Conservation (phyloP, 1,140 invertebrate genomes). For the Rhizoglyphus robini region DNA sequence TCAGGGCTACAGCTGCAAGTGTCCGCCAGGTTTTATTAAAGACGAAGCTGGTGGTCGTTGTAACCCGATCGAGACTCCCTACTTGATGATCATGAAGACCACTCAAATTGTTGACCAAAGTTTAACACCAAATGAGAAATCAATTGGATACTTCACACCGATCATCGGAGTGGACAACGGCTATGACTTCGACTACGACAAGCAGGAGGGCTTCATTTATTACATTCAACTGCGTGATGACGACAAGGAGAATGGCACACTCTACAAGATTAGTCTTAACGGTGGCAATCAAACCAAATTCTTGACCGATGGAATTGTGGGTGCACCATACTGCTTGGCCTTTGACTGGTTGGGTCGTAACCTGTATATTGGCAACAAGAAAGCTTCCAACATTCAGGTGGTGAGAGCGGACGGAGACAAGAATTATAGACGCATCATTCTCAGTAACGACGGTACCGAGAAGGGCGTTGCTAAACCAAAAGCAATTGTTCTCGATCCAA, state of each 20-base stretch:
- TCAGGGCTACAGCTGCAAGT: conserved; percentile 71
- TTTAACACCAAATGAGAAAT: conserved; percentile 46
- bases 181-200: conserved; percentile 78
- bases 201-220: conserved; percentile 61
- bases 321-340: conserved; percentile 75
- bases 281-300: conserved; percentile 77
- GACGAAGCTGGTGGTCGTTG: conserved; percentile 50
- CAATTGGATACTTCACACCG: conserved; percentile 61
- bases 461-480: conserved; percentile 74
- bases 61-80: conserved; percentile 67
- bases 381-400: conserved; percentile 82
- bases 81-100: conserved; percentile 77
- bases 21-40: conserved; percentile 66
- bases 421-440: conserved; percentile 58
- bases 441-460: conserved; percentile 75
- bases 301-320: conserved; percentile 61
- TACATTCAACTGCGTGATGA: conserved; percentile 58
- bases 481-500: conserved; percentile 74
- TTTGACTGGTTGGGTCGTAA: conserved; percentile 94
- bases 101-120: conserved; percentile 73
- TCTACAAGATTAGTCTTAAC: conserved; percentile 50
- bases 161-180: conserved; percentile 81
- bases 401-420: conserved; percentile 70
- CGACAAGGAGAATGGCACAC: conserved; percentile 29
- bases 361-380: conserved; percentile 78